Percentiles rank a stretch among this genome's conserved stretches.
These are phyloP conservation scores for Hystrix cristata DNA, from an alignment of 2,113 vertebrate genomes.

Conservation along the genomic window DNA sequence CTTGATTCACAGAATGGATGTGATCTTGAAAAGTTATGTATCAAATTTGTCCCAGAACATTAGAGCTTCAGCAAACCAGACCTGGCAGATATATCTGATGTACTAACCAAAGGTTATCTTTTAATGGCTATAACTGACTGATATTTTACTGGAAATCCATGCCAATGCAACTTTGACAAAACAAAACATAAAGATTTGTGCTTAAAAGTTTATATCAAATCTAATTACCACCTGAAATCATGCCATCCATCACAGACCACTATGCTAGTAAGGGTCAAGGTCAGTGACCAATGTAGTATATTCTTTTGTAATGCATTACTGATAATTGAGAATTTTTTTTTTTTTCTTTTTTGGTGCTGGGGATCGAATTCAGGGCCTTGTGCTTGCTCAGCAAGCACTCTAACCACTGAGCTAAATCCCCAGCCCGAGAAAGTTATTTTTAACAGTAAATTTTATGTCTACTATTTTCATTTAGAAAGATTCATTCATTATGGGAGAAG, in stretches of 20 bases:
- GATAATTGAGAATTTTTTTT: neutral
- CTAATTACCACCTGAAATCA: neutral
- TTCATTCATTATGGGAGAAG: neutral
- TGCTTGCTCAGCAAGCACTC: too few species aligned
- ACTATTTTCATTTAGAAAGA: neutral
- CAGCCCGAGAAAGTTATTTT: too few species aligned
- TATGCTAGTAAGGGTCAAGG: neutral
- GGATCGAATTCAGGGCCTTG: too few species aligned
- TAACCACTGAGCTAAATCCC: too few species aligned
- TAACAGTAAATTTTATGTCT: neutral
- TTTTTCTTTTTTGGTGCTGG: too few species aligned
- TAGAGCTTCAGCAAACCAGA: neutral
- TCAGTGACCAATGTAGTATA: neutral
- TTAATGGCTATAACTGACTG: neutral
- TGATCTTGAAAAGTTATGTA: neutral
- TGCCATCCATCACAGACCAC: neutral
- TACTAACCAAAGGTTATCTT: neutral
- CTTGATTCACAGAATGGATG: neutral
- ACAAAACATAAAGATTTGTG: neutral
- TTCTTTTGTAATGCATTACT: neutral
- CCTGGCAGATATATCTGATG: neutral
- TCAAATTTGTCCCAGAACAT: neutral
- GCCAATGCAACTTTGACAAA: neutral
- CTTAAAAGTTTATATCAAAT: neutral
- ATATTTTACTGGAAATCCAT: neutral